phyloP scores from a whole-genome alignment of 2,888 invertebrate genomes.

The Pinctada fucata region DNA sequence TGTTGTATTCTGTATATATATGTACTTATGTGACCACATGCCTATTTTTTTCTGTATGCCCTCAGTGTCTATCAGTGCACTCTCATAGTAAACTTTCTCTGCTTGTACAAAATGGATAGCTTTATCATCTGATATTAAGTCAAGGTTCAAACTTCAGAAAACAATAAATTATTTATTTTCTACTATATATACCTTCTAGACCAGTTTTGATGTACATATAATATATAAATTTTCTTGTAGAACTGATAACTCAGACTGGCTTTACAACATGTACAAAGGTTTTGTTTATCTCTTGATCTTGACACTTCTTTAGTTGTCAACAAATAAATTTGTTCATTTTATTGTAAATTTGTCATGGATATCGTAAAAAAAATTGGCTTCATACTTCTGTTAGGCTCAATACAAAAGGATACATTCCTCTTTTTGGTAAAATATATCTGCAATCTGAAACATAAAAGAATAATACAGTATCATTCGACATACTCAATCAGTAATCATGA shows the following conservation, averaged over 20 bases:
- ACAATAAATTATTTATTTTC: no score
- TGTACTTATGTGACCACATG: constrained; percentile 36
- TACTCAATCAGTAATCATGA: no score
- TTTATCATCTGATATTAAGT: constrained; percentile 63
- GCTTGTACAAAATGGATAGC: constrained; percentile 74
- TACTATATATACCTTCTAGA: no score
- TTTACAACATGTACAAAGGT: no score
- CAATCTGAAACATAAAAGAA: constrained; percentile 62
- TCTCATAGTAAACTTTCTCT: constrained; percentile 74
- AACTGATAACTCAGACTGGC: no score
- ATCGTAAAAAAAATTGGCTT: constrained; percentile 71
- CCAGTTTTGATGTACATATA: no score
- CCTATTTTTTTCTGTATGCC: constrained; percentile 69
- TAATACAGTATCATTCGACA: neutral
- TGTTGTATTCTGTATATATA: no score
- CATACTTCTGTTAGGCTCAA: constrained; percentile 60
- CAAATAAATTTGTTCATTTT: no score
- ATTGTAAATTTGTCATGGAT: no score
- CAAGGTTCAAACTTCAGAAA: neutral
- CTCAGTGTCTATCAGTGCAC: constrained; percentile 68
- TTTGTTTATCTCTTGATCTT: no score
- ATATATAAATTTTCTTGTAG: no score
- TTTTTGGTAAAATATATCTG: constrained; percentile 68
- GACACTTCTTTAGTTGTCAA: no score
- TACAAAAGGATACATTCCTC: constrained; percentile 72